Evolutionary conservation across 2,797 vertebrate species (phyloP).

Genomic region (Notolepis coatsorum): DNA sequence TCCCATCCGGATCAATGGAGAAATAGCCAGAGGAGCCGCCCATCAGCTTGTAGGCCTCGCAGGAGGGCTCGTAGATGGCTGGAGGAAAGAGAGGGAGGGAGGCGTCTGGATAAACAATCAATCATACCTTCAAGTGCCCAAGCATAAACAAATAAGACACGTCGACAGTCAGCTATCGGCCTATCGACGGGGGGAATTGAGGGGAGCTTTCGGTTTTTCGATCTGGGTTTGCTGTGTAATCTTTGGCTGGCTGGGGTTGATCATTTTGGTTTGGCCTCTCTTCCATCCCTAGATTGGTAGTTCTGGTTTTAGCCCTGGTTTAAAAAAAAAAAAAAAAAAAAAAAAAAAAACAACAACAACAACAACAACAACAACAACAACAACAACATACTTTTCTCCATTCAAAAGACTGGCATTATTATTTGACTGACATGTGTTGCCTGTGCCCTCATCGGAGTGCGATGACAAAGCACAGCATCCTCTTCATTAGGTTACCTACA

Average conservation of each 20-base stretch:
- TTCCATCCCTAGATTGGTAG: not conserved
- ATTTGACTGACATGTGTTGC: too few relatives aligned
- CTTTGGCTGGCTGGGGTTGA: not conserved
- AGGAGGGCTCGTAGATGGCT: constrained; percentile 37
- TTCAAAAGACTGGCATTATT: too few relatives aligned
- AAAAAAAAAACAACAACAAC: too few relatives aligned
- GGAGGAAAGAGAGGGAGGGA: not conserved
- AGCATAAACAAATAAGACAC: not conserved
- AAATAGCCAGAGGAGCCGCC: constrained; percentile 84
- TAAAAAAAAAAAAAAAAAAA: not conserved
- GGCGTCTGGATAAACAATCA: constrained; percentile 7
- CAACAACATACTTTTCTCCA: too few relatives aligned
- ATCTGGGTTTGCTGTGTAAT: constrained; percentile 5
- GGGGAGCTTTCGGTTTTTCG: constrained; percentile 1
- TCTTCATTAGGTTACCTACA: too few relatives aligned
- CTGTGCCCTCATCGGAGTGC: too few relatives aligned
- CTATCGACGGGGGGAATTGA: constrained; percentile 16
- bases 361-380: too few relatives aligned
- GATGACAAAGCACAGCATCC: too few relatives aligned
- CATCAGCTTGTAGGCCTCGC: constrained; percentile 84
- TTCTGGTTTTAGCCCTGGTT: too few relatives aligned
- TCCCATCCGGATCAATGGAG: constrained; percentile 86
- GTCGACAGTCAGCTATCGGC: not conserved
- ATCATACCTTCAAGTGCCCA: constrained; percentile 16
- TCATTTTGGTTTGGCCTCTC: not conserved